Evolutionary conservation across 2,888 invertebrate species (phyloP).

Genomic region (Artemia sinica): DNA sequence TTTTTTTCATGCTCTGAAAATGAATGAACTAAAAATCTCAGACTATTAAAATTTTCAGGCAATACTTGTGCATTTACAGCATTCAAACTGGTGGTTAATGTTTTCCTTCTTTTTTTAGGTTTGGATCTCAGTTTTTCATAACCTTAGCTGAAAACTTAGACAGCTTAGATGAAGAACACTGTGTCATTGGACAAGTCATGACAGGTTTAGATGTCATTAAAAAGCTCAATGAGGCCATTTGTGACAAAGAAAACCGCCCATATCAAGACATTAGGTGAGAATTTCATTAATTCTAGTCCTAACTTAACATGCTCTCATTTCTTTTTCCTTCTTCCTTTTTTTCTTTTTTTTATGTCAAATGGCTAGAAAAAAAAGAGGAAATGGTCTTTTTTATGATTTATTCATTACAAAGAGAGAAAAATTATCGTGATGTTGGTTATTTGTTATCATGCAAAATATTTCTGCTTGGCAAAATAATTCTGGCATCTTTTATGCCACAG

Average conservation of each 20-base stretch:
- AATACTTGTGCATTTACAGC: not conserved
- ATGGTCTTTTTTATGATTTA: too few relatives aligned
- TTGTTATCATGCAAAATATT: too few relatives aligned
- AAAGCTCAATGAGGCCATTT: slow-evolving; percentile 80
- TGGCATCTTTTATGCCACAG: too few relatives aligned
- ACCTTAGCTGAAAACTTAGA: slow-evolving; percentile 71
- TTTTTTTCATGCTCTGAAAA: not conserved
- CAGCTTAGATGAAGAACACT: slow-evolving; percentile 75
- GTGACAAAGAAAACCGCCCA: slow-evolving; percentile 71
- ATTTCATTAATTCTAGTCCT: not conserved
- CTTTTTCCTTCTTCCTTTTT: too few relatives aligned
- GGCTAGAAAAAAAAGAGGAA: too few relatives aligned
- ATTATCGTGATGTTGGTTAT: too few relatives aligned
- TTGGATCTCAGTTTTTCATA: slow-evolving; percentile 88
- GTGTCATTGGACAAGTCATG: slow-evolving; percentile 84
- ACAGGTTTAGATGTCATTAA: slow-evolving; percentile 72
- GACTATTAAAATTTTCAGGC: not conserved
- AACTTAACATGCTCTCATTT: too few relatives aligned
- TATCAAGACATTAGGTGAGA: slow-evolving; percentile 62
- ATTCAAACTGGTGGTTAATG: too few relatives aligned
- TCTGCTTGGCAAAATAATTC: too few relatives aligned
- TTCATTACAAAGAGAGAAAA: too few relatives aligned
- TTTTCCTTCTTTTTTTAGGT: slow-evolving; percentile 28
- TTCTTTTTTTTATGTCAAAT: too few relatives aligned
- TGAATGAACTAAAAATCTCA: not conserved